A percentile compares a stretch with the other conserved stretches of the same genome.
Evolutionary conservation across 2,113 vertebrate genomes (phyloP).

Genomic region (Clarias gariepinus): DNA sequence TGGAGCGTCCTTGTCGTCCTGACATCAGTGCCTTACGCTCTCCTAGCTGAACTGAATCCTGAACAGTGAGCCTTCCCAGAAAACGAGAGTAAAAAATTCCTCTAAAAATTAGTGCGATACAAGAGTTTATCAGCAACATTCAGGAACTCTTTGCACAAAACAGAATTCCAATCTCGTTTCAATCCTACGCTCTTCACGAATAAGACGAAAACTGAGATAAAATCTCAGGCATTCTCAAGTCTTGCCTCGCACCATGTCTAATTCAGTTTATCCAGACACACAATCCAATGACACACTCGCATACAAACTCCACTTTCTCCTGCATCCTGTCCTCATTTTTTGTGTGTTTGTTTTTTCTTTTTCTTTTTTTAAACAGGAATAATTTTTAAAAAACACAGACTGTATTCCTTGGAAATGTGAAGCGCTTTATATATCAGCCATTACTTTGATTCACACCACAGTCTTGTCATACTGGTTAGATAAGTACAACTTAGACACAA

Average conservation of each 20-base stretch:
- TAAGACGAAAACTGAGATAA: not conserved
- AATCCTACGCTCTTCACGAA: not conserved
- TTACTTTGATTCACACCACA: not conserved
- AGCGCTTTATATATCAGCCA: not conserved
- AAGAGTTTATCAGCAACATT: not conserved
- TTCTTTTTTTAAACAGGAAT: not conserved
- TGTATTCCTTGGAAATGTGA: not conserved
- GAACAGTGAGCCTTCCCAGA: too few species aligned
- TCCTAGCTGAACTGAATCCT: too few species aligned
- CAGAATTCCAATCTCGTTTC: not conserved
- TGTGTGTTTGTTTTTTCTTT: not conserved
- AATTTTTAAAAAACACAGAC: not conserved
- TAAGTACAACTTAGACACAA: not conserved
- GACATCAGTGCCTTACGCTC: too few species aligned
- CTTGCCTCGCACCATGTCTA: not conserved
- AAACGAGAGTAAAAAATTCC: too few species aligned
- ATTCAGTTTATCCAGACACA: constrained; percentile 38
- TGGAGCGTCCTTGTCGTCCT: too few species aligned
- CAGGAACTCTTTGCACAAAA: not conserved
- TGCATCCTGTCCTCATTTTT: not conserved
- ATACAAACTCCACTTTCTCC: not conserved
- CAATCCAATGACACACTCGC: constrained; percentile 32
- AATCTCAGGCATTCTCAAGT: constrained; percentile 5
- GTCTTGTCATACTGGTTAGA: constrained; percentile 5
- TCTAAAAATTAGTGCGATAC: not conserved